Base-by-base conservation (phyloP, 2,888 invertebrate genomes). In the Pollenia labialis region DNA sequence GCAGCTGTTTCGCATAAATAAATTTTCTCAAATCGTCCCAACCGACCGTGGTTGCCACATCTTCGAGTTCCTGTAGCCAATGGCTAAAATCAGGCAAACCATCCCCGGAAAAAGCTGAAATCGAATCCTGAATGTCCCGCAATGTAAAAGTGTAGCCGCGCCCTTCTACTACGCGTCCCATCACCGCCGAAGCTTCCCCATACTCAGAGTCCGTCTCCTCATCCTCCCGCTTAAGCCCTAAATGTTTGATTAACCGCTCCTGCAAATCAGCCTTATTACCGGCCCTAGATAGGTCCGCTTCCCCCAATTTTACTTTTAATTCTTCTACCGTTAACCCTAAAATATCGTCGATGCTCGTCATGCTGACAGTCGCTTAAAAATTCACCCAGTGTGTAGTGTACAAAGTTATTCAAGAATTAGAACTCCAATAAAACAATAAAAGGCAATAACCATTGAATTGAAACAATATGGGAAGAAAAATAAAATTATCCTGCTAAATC, bases 41-140 rank as follows among this genome's bases (percentile, higher is more conserved):
- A 12, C 58, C 68, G 2, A 85, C 79, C 6, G 72, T 81, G 11
- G 11, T 32, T 10, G 87, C 88, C 11, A 76, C 77, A 18, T 85
- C 79, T 56, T 85, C 83, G 40, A 87, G 87, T 46, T 88, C 84
- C 6, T 23, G 40, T 10, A 79, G 48, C 84, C 88, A 88, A 40
- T 80, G 81, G 40, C 58, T 44, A 32, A 83, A 23, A 9, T 83
- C 83, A 1, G 80, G 83, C n/a, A 60, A 56, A 64, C 77, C 58
- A 16, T 84, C 77, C 14, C 80, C 75, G 1, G 48, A 11, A 82
- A 79, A 82, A 12, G 69, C 23, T 3, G 64, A 58, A 8, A 85
- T 42, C 11, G 72, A 54, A 54, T 85, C 85, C 11, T 72, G 72
- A 54, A 85, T 81, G 18, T 81, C 72, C 0, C 75, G 66, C 48